These are phyloP conservation scores for Carassius auratus DNA, from an alignment of 2,113 vertebrate species.

Conservation along the genomic window DNA sequence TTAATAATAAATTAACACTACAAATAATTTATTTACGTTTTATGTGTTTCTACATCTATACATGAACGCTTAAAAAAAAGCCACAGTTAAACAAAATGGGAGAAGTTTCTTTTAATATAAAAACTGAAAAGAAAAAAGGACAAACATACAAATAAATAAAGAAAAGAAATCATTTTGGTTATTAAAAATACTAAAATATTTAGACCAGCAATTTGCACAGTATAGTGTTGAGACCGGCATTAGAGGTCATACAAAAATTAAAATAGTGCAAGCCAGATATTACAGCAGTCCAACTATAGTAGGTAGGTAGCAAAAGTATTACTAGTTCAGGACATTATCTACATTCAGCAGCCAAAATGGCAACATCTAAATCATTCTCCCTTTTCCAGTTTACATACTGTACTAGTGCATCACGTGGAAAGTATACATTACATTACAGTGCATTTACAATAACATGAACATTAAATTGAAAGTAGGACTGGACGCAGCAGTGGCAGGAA, in stretches of 20 bases:
- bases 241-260: conserved; percentile 57
- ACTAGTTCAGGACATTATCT: conserved; percentile 24
- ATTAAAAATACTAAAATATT: conserved; percentile 62
- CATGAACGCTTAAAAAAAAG: conserved; percentile 13
- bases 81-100: conserved; percentile 17
- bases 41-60: background rate
- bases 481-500: conserved; percentile 14
- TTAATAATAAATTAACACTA: background rate
- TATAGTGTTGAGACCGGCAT: conserved; percentile 65
- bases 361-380: background rate
- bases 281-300: conserved; percentile 68
- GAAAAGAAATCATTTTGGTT: conserved; percentile 55
- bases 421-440: conserved; percentile 9
- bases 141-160: conserved; percentile 71
- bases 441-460: conserved; percentile 30
- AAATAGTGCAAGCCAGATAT: conserved; percentile 73
- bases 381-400: conserved; percentile 14
- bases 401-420: background rate
- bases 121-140: conserved; percentile 50
- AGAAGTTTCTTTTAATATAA: conserved; percentile 75
- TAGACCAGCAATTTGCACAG: conserved; percentile 60
- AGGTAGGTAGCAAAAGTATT: background rate
- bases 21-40: background rate
- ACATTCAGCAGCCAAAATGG: background rate
- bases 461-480: conserved; percentile 7